Percentiles rank a stretch among this genome's conserved stretches.
Evolutionary conservation across 2,888 invertebrate species (phyloP).

Genomic region (Luperina testacea): DNA sequence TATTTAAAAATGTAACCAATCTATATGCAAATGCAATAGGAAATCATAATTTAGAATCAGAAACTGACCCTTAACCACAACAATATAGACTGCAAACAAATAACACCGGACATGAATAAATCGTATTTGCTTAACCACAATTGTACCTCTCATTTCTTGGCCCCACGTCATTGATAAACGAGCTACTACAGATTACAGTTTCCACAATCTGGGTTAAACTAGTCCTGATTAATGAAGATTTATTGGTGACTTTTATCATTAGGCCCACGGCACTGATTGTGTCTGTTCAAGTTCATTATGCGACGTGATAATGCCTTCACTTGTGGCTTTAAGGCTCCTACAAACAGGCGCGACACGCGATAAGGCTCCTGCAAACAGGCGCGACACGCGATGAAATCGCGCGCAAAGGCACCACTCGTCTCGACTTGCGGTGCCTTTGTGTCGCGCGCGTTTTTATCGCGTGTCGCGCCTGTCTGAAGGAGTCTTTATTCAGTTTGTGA

Average conservation of each 20-base stretch:
- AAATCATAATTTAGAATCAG: not conserved
- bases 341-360: too few species aligned
- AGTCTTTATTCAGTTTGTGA: too few species aligned
- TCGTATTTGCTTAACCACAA: conserved; percentile 39
- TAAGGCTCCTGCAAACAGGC: too few species aligned
- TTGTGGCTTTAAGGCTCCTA: not conserved
- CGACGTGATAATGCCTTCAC: conserved; percentile 38
- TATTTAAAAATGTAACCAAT: not conserved
- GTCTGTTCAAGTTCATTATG: conserved; percentile 59
- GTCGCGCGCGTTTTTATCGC: too few species aligned
- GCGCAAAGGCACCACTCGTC: too few species aligned
- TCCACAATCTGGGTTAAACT: conserved; percentile 68
- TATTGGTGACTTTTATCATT: conserved; percentile 67
- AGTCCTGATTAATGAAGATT: conserved; percentile 73
- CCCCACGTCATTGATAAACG: conserved; percentile 63
- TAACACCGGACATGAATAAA: conserved; percentile 21
- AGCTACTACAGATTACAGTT: conserved; percentile 59
- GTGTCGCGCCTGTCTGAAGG: too few species aligned
- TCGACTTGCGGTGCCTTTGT: too few species aligned
- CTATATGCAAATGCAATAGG: not conserved
- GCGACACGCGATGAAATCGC: too few species aligned
- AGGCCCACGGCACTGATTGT: conserved; percentile 51
- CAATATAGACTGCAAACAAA: conserved; percentile 17
- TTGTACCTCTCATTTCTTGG: conserved; percentile 42
- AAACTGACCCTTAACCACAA: not conserved